These are phyloP conservation scores for Neocrepidodera transversa DNA, from an alignment of 2,888 invertebrate species.

Conservation along the genomic window DNA sequence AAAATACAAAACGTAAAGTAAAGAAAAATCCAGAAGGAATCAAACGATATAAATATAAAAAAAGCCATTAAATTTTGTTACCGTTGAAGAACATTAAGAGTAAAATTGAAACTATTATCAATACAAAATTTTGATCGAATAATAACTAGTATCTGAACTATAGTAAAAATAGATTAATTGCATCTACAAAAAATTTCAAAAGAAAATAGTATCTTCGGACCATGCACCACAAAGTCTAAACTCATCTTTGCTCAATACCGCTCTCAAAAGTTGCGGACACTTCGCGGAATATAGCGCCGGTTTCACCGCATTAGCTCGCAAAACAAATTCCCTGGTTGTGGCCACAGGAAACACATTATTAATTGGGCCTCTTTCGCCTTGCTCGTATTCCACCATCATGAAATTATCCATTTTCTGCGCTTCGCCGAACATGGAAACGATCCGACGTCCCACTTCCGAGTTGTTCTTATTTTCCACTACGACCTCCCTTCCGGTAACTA, in stretches of 20 bases:
- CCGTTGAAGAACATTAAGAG: too few species aligned
- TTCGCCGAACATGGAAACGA: constrained; percentile 67
- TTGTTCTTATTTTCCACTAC: constrained; percentile 64
- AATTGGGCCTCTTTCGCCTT: neutral
- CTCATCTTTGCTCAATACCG: constrained; percentile 71
- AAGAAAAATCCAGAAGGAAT: too few species aligned
- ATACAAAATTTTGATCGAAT: too few species aligned
- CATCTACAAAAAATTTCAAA: constrained; percentile 56
- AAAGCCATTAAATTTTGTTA: too few species aligned
- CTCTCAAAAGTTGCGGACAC: constrained; percentile 73
- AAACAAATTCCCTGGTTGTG: constrained; percentile 70
- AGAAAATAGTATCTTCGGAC: constrained; percentile 76
- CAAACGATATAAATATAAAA: too few species aligned
- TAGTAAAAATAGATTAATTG: too few species aligned
- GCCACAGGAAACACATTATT: constrained; percentile 40
- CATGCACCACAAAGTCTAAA: constrained; percentile 82
- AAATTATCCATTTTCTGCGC: constrained; percentile 63
- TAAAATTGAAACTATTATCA: too few species aligned
- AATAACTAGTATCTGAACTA: too few species aligned
- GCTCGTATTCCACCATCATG: constrained; percentile 32
- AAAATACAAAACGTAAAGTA: too few species aligned
- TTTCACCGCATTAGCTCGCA: constrained; percentile 66
- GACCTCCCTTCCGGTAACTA: constrained; percentile 69
- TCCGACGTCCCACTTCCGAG: constrained; percentile 64
- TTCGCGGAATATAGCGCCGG: constrained; percentile 68